These are phyloP conservation scores for Corythoichthys haematopterus DNA, from an alignment of 2,113 vertebrate genomes.

Conservation along the genomic window DNA sequence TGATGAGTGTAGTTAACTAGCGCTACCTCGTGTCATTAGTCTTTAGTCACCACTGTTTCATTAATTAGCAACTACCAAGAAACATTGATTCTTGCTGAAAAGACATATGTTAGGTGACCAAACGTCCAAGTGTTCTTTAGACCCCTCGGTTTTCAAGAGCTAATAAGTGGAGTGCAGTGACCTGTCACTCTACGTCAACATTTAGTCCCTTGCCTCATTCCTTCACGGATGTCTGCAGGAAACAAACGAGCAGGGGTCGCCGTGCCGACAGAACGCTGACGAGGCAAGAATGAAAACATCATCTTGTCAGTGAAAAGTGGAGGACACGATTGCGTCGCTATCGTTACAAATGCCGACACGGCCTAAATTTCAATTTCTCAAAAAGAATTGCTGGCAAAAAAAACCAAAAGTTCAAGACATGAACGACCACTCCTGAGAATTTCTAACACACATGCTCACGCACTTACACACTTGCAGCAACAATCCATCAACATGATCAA, in stretches of 20 bases:
- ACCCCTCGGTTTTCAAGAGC: neutral
- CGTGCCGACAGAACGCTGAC: constrained; percentile 33
- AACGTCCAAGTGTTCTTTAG: neutral
- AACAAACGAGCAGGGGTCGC: constrained; percentile 13
- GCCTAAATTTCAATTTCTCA: constrained; percentile 11
- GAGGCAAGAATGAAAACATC: neutral
- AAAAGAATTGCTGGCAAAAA: neutral
- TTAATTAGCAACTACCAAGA: neutral
- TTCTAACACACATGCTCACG: constrained; percentile 28
- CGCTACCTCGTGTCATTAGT: no score
- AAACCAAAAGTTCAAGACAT: neutral
- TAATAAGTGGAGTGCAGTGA: neutral
- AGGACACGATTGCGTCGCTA: constrained; percentile 11
- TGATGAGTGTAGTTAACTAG: neutral
- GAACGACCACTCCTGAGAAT: constrained; percentile 2
- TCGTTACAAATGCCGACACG: neutral
- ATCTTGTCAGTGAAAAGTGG: neutral
- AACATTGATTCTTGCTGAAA: neutral
- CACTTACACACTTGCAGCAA: constrained; percentile 24
- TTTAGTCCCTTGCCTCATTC: neutral
- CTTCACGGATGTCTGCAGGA: neutral
- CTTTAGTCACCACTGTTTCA: neutral
- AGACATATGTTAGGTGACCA: neutral
- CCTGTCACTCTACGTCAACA: neutral
- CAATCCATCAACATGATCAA: constrained; percentile 64